Evolutionary conservation across 2,888 invertebrate genomes (phyloP).

Genomic region (Sinelater perroti): DNA sequence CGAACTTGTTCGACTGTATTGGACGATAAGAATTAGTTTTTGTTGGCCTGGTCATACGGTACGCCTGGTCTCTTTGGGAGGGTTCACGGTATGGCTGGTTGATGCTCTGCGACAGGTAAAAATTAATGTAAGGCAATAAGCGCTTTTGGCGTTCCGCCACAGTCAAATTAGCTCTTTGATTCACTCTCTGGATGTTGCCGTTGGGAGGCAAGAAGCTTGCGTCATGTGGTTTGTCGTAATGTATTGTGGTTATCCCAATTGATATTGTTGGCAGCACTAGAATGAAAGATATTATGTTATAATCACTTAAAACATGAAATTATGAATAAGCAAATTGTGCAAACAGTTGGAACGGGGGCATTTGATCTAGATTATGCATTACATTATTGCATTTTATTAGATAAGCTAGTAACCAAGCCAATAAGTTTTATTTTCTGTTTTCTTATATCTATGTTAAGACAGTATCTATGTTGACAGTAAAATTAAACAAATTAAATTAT

Average conservation of each 20-base stretch:
- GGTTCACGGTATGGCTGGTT: conserved; percentile 50
- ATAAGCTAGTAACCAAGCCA: no score
- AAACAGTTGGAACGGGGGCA: not conserved
- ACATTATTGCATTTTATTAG: no score
- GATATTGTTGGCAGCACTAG: conserved; percentile 43
- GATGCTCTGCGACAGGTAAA: conserved; percentile 70
- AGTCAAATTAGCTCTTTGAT: conserved; percentile 49
- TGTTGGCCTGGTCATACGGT: conserved; percentile 52
- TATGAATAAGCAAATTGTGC: not conserved
- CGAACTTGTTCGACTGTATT: conserved; percentile 34
- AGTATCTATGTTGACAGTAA: no score
- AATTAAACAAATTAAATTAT: no score
- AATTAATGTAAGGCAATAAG: conserved; percentile 84
- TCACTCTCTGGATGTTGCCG: conserved; percentile 42
- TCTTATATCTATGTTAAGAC: no score
- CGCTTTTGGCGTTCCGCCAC: conserved; percentile 77
- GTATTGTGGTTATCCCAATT: conserved; percentile 52
- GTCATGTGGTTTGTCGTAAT: conserved; percentile 56
- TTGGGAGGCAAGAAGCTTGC: conserved; percentile 42
- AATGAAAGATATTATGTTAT: no score
- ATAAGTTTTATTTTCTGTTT: no score
- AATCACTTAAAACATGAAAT: no score
- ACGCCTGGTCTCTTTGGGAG: conserved; percentile 54
- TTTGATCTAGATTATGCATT: no score
- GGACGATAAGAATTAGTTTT: conserved; percentile 24